A percentile compares a stretch with the other conserved stretches of the same genome.
These are phyloP conservation scores for Crypturellus undulatus DNA, from an alignment of 2,113 vertebrate genomes.

Conservation along the genomic window DNA sequence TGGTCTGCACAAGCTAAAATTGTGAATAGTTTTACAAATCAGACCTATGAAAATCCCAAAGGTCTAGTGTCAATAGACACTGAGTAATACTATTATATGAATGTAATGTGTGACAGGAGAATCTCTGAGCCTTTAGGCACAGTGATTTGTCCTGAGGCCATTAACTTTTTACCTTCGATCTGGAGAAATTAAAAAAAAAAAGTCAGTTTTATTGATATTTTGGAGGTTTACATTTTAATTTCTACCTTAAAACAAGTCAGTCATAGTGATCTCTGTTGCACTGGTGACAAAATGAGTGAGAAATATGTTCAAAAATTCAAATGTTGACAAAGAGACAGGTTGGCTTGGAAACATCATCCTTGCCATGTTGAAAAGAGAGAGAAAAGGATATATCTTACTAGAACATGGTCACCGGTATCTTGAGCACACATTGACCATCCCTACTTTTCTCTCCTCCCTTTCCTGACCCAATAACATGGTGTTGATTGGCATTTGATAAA, in stretches of 20 bases:
- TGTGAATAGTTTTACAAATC: conserved; percentile 40
- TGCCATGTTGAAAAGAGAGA: background rate
- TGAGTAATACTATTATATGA: conserved; percentile 52
- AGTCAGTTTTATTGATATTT: conserved; percentile 69
- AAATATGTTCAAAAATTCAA: background rate
- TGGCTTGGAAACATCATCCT: background rate
- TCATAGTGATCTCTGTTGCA: background rate
- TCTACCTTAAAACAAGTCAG: conserved; percentile 43
- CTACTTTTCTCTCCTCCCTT: background rate
- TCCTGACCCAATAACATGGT: background rate
- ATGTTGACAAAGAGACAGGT: background rate
- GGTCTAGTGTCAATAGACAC: conserved; percentile 51
- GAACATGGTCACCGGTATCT: background rate
- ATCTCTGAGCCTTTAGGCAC: conserved; percentile 55
- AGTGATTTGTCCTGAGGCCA: conserved; percentile 61
- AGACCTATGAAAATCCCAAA: conserved; percentile 61
- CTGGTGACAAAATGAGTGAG: background rate
- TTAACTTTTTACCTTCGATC: conserved; percentile 55
- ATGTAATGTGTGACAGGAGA: conserved; percentile 60
- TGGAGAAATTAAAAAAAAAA: conserved; percentile 59
- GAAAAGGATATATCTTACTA: background rate
- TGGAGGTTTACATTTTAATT: conserved; percentile 70
- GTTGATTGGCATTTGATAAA: background rate
- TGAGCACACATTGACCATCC: background rate
- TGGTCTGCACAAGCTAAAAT: conserved; percentile 5